phyloP scores from a whole-genome alignment of 1,140 invertebrate species.

The Leptinotarsa defecta region DNA sequence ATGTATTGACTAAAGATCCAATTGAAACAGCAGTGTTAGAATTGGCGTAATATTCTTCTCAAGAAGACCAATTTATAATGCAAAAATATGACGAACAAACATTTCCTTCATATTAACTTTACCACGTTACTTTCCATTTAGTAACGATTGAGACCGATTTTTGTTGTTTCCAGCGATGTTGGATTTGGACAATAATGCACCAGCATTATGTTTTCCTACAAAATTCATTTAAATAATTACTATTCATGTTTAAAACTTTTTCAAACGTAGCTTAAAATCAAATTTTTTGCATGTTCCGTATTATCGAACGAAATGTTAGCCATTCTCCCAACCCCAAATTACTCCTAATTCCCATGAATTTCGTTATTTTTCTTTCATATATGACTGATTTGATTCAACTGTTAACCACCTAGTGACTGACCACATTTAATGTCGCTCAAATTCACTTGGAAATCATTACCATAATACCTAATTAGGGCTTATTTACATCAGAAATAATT shows the following conservation, averaged over 20 bases:
- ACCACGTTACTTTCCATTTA: no score
- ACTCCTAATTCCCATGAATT: constrained; percentile 19
- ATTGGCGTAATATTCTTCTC: no score
- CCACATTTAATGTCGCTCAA: constrained; percentile 22
- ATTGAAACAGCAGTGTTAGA: no score
- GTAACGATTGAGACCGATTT: no score
- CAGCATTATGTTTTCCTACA: background rate
- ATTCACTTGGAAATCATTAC: constrained; percentile 26
- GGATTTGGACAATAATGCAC: background rate
- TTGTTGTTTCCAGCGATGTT: no score
- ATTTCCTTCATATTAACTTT: no score
- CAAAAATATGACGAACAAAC: no score
- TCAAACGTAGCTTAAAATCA: background rate
- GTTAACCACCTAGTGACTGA: constrained; percentile 22
- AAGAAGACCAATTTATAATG: no score
- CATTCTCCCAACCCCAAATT: background rate
- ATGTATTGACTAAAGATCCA: no score
- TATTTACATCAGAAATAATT: constrained; percentile 29
- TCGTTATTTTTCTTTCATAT: constrained; percentile 17
- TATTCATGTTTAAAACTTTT: constrained; percentile 10
- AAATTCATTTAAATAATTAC: constrained; percentile 13
- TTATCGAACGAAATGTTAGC: background rate
- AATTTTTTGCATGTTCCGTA: constrained; percentile 13
- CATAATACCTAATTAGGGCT: constrained; percentile 25
- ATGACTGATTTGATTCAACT: constrained; percentile 23